Percentiles rank a stretch among this genome's conserved stretches.
These are phyloP conservation scores for Knipowitschia caucasica DNA, from an alignment of 2,797 vertebrate genomes.

Conservation along the genomic window DNA sequence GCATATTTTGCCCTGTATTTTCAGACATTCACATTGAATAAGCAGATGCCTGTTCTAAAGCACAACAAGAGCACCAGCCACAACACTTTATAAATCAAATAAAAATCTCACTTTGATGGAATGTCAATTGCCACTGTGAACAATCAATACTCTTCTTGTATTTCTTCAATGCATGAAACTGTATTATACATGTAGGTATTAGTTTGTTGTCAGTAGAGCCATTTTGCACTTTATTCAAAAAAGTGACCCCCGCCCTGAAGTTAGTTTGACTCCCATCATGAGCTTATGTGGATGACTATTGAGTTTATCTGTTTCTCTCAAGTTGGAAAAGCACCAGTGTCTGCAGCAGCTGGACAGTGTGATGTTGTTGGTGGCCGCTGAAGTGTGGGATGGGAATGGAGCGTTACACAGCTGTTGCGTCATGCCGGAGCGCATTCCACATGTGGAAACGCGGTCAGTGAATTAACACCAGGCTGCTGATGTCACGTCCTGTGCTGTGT, in stretches of 20 bases:
- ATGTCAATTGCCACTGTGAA: no score
- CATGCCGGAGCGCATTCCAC: conserved; percentile 37
- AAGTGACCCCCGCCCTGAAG: conserved; percentile 40
- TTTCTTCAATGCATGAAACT: no score
- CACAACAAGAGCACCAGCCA: no score
- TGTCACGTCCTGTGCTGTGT: conserved; percentile 34
- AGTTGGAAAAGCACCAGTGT: conserved; percentile 11
- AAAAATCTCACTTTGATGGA: no score
- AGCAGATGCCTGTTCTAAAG: no score
- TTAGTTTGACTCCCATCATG: conserved; percentile 45
- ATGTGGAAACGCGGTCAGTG: conserved; percentile 31
- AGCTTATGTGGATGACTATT: conserved; percentile 38
- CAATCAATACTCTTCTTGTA: no score
- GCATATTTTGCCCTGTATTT: no score
- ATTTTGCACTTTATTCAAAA: conserved; percentile 4
- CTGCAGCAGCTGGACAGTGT: conserved; percentile 22
- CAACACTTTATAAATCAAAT: no score
- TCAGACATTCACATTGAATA: no score
- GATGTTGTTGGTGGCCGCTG: conserved; percentile 28
- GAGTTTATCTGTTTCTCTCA: conserved; percentile 10
- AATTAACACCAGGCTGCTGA: conserved; percentile 16
- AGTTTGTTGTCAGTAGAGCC: no score
- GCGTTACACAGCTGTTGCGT: conserved; percentile 66
- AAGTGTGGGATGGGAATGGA: conserved; percentile 25
- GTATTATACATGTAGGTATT: no score